Base-by-base conservation (phyloP, 2,113 vertebrate genomes). In the Chloroceryle aenea region DNA sequence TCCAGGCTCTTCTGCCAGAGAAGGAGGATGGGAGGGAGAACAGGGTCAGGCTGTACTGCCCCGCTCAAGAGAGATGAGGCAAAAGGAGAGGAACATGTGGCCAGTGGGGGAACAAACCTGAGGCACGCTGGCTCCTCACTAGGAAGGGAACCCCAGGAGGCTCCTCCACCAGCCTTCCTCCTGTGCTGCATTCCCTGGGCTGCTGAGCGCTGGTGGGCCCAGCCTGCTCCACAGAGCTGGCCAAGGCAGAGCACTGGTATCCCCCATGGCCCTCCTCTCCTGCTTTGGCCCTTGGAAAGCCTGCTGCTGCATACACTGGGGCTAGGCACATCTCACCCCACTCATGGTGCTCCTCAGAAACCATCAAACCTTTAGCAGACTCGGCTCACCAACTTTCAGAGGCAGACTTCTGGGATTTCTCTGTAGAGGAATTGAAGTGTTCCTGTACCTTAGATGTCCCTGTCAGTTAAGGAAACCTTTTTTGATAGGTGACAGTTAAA, bases 301-400 rank as follows among this genome's bases (percentile, higher is more conserved):
- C 36, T 27, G 6, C 18, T 63, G 6, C 68, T 50, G 55, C 2
- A 0, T 50, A 63, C 0, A 0, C 12, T 64, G 47, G 43, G 36
- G 45, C n/a, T 81, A 36, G 16, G 19, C 22, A 27, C 29, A 11
- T 71, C 40, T 77, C 9, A 22, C 38, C 26, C 2, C 22, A 53
- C 34, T 79, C 16, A 14, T 3, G 2, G 32, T 1, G 2, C 45
- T 86, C 42, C 61, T 16, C 23, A 77, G 66, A 83, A 75, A 29
- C n/a, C 78, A 40, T 87, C n/a, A 61, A 52, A 69, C 25, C 32
- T 77, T 85, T 48, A 85, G 14, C 16, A 25, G 40, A 58, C 29
- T 69, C 71, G 10, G 64, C 71, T 61, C 5, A 14, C 59, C 42
- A 42, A 74, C 22, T 77, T 85, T 63, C 82, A 66, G 53, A 80